A percentile compares a stretch with the other conserved stretches of the same genome.
These are phyloP conservation scores for Sericinus montela DNA, from an alignment of 2,888 invertebrate genomes.

Conservation along the genomic window DNA sequence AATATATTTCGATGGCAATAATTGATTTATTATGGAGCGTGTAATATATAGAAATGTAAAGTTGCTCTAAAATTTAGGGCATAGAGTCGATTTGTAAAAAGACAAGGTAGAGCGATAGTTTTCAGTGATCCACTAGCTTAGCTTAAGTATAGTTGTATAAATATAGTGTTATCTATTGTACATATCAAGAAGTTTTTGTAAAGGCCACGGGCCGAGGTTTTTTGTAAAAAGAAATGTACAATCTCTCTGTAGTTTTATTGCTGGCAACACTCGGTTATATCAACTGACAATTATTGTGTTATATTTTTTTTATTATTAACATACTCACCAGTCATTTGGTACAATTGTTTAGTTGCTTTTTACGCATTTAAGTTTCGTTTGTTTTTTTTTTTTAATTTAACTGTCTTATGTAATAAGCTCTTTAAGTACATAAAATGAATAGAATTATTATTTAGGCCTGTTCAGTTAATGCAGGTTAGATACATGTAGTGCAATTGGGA, in stretches of 20 bases:
- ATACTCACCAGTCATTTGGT: background rate
- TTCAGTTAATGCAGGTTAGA: constrained; percentile 28
- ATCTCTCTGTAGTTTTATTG: constrained; percentile 28
- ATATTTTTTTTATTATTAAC: too few species aligned
- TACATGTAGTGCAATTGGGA: constrained; percentile 52
- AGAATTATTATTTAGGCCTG: background rate
- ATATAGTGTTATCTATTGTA: constrained; percentile 51
- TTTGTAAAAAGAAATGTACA: constrained; percentile 56
- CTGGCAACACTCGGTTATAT: background rate
- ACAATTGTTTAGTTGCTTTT: constrained; percentile 9
- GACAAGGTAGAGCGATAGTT: constrained; percentile 31
- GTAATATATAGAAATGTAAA: constrained; percentile 38
- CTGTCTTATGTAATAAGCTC: constrained; percentile 29
- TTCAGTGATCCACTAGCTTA: constrained; percentile 52
- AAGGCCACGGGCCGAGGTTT: constrained; percentile 38
- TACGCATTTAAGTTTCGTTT: constrained; percentile 56
- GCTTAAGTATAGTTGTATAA: constrained; percentile 36
- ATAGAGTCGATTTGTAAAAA: constrained; percentile 42
- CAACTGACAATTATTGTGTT: background rate
- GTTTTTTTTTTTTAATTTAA: constrained; percentile 31
- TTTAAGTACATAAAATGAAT: constrained; percentile 22
- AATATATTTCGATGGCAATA: constrained; percentile 50
- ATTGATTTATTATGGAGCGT: constrained; percentile 24
- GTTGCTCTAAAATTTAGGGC: constrained; percentile 70
- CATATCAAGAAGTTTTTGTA: constrained; percentile 66